Conservation (phyloP, 2,888 invertebrate genomes). For the Pachycephus smyrnensis region DNA sequence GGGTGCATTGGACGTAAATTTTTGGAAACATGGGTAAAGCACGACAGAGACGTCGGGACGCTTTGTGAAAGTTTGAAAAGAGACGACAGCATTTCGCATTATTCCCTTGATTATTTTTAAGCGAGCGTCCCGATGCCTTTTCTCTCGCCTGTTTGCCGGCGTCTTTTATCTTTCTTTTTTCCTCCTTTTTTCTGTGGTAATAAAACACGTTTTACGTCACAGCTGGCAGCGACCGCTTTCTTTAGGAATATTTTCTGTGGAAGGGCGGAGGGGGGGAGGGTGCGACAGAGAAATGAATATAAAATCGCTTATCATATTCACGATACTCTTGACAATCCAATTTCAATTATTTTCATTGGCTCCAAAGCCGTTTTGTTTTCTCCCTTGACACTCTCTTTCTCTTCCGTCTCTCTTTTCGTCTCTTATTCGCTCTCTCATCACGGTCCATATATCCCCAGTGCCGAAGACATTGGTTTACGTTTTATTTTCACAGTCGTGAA, state of each 20-base stretch:
- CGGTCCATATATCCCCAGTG: not conserved
- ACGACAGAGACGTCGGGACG: not conserved
- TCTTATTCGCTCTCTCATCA: not conserved
- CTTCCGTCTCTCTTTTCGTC: not conserved
- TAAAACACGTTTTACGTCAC: not conserved
- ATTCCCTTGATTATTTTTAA: not conserved
- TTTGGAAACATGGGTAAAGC: not conserved
- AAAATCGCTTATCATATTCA: conserved; percentile 24
- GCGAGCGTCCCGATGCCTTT: not conserved
- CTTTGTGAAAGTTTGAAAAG: not conserved
- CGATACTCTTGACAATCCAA: conserved; percentile 11
- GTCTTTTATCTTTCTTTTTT: not conserved
- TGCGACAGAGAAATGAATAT: conserved; percentile 29
- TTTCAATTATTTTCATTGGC: conserved; percentile 20
- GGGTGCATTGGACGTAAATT: not conserved
- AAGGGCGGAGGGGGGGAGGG: not conserved
- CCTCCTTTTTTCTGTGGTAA: not conserved
- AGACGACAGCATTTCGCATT: not conserved
- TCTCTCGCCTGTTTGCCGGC: not conserved
- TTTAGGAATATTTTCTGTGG: not conserved
- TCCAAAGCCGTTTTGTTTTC: conserved; percentile 1
- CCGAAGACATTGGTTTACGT: not conserved
- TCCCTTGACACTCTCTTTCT: not conserved
- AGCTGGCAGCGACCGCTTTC: not conserved
- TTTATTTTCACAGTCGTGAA: not conserved